Base-by-base conservation (phyloP, 2,797 vertebrate genomes). In the Benthosema pterotum region DNA sequence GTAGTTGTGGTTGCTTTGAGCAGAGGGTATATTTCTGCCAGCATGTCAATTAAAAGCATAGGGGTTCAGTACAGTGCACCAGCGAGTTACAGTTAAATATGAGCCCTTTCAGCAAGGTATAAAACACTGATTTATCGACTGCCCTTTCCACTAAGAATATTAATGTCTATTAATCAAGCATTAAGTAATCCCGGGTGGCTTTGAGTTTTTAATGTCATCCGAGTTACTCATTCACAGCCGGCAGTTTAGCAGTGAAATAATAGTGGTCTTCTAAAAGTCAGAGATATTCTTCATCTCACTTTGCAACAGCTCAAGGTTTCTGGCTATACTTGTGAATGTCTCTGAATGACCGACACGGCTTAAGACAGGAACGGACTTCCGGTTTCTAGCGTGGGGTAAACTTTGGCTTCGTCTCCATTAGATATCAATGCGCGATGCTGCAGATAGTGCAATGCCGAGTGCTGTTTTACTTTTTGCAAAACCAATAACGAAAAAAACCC, bases 81-180 rank as follows among this genome's bases (percentile, higher is more conserved):
- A 75, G 67, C 67, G 52, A 67, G 51, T 56, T 74, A 63, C 63
- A 61, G 17, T 75, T 42, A 66, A 68, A 60, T 57, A 62, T 61
- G 52, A 42, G 49, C 7, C 48, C 17, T 19, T 71, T 60, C 11
- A 8, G 47, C 22, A 32, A 56, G 42, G 42, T 65, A 58, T 75
- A 68, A 62, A 72, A 52, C 43, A 50, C 51, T 68, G 71, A 82
- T 70, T 69, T 74, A 83, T 73, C 59, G 11, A 11, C 60, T 64
- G 47, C 52, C 57, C 67, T 82, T 25, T 71, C 65, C 53, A 25
- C 45, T 15, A 52, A 75, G 50, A 54, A 63, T 61, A 65, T 78
- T 66, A 63, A 65, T 61, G 38, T 71, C 52, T 52, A 76, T 78
- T 64, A 74, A 81, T 82, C 75, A 77, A 72, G 67, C 42, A 51